Percentiles rank a stretch among this genome's conserved stretches.
Conservation (phyloP, 1,140 invertebrate genomes). For the Heliconius hermathena region DNA sequence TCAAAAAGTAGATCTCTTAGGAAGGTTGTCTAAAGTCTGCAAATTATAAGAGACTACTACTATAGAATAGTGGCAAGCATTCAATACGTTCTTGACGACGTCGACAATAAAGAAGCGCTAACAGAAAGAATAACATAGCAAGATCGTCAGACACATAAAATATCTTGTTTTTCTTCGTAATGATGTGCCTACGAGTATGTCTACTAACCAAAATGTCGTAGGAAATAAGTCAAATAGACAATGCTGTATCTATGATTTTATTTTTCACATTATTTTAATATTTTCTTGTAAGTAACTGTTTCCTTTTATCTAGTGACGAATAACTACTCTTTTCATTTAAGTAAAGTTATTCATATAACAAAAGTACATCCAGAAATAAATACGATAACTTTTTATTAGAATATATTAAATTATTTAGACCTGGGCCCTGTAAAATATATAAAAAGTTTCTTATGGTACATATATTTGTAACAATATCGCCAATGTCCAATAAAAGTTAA, state of each 20-base stretch:
- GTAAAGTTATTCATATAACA: no score
- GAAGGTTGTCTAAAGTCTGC: neutral
- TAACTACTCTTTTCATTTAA: no score
- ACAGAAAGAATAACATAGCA: constrained; percentile 14
- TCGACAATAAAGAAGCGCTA: neutral
- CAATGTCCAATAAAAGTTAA: no score
- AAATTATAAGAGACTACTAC: neutral
- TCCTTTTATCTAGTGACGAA: no score
- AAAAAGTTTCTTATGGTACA: no score
- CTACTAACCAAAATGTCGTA: constrained; percentile 22
- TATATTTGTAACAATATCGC: no score
- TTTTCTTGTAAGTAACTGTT: no score
- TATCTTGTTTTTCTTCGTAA: constrained; percentile 21
- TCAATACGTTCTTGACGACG: neutral
- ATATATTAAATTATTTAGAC: no score
- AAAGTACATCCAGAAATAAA: no score
- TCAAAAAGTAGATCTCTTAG: neutral
- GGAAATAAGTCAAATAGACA: constrained; percentile 19
- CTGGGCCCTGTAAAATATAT: no score
- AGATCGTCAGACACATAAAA: constrained; percentile 27
- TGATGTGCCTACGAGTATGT: constrained; percentile 4
- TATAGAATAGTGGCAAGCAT: neutral
- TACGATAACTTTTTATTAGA: no score
- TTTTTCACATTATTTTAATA: neutral
- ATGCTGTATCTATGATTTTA: neutral